Percentiles rank a stretch among this genome's conserved stretches.
Evolutionary conservation across 2,888 invertebrate species (phyloP).

Genomic region (Drosophila phalerata): DNA sequence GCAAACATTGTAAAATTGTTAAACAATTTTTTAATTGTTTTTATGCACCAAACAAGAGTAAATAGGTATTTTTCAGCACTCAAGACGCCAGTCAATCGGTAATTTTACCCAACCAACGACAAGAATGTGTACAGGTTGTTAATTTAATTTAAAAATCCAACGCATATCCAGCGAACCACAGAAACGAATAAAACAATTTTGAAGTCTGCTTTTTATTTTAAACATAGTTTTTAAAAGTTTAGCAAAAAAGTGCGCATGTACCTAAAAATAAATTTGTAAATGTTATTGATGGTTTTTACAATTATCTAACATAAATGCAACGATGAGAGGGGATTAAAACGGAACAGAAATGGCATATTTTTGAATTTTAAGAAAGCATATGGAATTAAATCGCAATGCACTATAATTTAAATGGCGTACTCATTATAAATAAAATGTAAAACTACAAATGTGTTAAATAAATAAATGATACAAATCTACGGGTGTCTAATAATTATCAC

Average conservation of each 20-base stretch:
- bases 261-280: conserved; percentile 59
- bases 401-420: conserved; percentile 55
- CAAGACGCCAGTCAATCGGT: conserved; percentile 40
- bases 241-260: conserved; percentile 70
- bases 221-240: conserved; percentile 51
- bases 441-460: conserved; percentile 45
- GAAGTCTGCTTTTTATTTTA: conserved; percentile 66
- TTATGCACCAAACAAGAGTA: conserved; percentile 50
- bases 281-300: conserved; percentile 50
- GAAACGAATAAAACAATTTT: conserved; percentile 46
- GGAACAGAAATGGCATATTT: conserved; percentile 41
- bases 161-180: conserved; percentile 70
- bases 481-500: no score
- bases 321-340: conserved; percentile 32
- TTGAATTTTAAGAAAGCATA: conserved; percentile 31
- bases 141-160: conserved; percentile 49
- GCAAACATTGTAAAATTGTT: conserved; percentile 80
- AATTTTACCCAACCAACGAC: conserved; percentile 29
- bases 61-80: conserved; percentile 67
- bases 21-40: conserved; percentile 50
- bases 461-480: conserved; percentile 27
- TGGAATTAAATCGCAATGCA: conserved; percentile 36
- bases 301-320: conserved; percentile 24
- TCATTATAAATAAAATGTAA: conserved; percentile 40
- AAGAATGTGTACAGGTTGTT: conserved; percentile 67